Percentiles rank a stretch among this genome's conserved stretches.
Evolutionary conservation across 2,797 vertebrate species (phyloP).

Genomic region (Pseudochirops corinnae): DNA sequence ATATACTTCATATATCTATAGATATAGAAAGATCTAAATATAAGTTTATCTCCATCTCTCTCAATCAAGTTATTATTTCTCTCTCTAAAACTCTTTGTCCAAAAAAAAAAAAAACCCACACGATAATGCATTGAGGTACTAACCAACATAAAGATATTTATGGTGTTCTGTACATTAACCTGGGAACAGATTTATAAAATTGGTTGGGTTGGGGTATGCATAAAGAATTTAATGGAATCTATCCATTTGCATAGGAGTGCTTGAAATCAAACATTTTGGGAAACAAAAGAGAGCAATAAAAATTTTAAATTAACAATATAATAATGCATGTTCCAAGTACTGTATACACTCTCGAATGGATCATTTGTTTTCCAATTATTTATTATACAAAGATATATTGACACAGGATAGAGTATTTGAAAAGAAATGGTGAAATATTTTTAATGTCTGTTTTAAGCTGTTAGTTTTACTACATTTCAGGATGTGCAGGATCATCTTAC

Average conservation of each 20-base stretch:
- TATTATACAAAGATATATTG: conserved; percentile 44
- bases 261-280: conserved; percentile 64
- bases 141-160: not conserved
- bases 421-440: conserved; percentile 50
- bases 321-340: conserved; percentile 58
- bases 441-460: conserved; percentile 61
- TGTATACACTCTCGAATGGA: conserved; percentile 50
- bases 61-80: not conserved
- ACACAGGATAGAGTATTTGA: conserved; percentile 43
- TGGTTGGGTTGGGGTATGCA: not conserved
- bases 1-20: not conserved
- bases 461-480: conserved; percentile 54
- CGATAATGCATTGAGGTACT: not conserved
- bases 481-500: conserved; percentile 34
- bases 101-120: not conserved
- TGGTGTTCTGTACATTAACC: not conserved
- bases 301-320: conserved; percentile 54
- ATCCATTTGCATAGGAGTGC: conserved; percentile 28
- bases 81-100: not conserved
- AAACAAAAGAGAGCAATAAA: conserved; percentile 36
- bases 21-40: not conserved
- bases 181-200: not conserved
- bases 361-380: conserved; percentile 71
- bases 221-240: not conserved
- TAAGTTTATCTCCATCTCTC: not conserved